A percentile compares a stretch with the other conserved stretches of the same genome.
Conservation (phyloP, 1,140 invertebrate genomes). For the Drosophila ogumai region DNA sequence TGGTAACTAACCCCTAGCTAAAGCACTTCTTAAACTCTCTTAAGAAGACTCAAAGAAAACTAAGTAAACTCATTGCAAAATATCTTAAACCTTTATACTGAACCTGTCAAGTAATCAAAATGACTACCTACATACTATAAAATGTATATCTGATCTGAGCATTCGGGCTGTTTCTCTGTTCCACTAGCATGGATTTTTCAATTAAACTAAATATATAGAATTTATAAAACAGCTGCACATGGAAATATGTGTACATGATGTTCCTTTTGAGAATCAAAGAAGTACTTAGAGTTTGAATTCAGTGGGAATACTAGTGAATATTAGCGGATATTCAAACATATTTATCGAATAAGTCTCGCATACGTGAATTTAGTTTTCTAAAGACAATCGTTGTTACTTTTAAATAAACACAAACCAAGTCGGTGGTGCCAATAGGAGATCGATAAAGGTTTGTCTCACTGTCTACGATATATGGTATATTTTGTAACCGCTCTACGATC, state of each 20-base stretch:
- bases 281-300: constrained; percentile 27
- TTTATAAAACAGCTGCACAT: constrained; percentile 18
- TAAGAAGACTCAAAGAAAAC: constrained; percentile 10
- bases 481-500: constrained; percentile 54
- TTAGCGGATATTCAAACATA: constrained; percentile 29
- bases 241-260: constrained; percentile 45
- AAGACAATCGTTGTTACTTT: constrained; percentile 81
- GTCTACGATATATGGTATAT: constrained; percentile 44
- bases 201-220: constrained; percentile 29
- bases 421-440: background rate
- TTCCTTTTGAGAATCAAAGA: constrained; percentile 48
- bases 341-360: constrained; percentile 60
- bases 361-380: constrained; percentile 82
- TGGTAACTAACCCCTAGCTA: background rate
- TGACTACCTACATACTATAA: constrained; percentile 1
- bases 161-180: constrained; percentile 58
- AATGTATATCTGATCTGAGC: constrained; percentile 39
- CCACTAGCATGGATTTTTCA: constrained; percentile 49
- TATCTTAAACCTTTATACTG: constrained; percentile 44
- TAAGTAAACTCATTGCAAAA: constrained; percentile 25
- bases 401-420: constrained; percentile 25
- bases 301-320: constrained; percentile 21
- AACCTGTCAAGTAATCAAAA: constrained; percentile 27
- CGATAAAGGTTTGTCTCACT: constrained; percentile 31
- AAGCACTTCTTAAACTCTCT: background rate